phyloP scores from a whole-genome alignment of 2,888 invertebrate species.

The Erpobdella octoculata region DNA sequence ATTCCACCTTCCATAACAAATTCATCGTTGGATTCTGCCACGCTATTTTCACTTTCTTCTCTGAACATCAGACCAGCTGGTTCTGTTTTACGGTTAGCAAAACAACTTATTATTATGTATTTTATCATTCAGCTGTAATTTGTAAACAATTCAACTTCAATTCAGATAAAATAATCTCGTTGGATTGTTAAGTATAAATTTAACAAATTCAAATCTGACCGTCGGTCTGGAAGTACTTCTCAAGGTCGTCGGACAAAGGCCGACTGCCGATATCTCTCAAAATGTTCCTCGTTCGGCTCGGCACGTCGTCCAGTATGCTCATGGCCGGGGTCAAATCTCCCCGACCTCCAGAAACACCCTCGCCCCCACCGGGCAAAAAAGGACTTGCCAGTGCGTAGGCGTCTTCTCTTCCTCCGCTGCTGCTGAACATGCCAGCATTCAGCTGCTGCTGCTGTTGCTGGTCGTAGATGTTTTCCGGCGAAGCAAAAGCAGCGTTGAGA shows the following conservation, averaged over 20 bases:
- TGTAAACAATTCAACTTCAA: no score
- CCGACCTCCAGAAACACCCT: background rate
- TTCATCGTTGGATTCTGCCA: constrained; percentile 49
- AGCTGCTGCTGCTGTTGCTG: background rate
- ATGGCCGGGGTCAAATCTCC: constrained; percentile 54
- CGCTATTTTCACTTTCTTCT: constrained; percentile 44
- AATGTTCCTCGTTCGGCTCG: constrained; percentile 56
- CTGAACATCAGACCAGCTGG: constrained; percentile 28
- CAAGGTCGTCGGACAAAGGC: constrained; percentile 39
- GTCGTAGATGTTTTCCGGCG: background rate
- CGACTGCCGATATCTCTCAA: constrained; percentile 43
- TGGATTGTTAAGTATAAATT: no score
- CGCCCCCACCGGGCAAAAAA: background rate
- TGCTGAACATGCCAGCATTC: no score
- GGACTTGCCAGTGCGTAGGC: background rate
- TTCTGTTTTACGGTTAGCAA: background rate
- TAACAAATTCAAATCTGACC: no score
- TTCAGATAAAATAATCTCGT: no score
- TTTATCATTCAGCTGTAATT: background rate
- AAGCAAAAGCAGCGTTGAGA: background rate
- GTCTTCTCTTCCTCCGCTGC: background rate
- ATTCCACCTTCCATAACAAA: constrained; percentile 50
- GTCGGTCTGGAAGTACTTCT: constrained; percentile 38
- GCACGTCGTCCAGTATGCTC: constrained; percentile 59
- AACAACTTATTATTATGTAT: background rate